These are phyloP conservation scores for Panagrolaimus sp. DNA, from an alignment of 1,140 invertebrate species.

Conservation along the genomic window DNA sequence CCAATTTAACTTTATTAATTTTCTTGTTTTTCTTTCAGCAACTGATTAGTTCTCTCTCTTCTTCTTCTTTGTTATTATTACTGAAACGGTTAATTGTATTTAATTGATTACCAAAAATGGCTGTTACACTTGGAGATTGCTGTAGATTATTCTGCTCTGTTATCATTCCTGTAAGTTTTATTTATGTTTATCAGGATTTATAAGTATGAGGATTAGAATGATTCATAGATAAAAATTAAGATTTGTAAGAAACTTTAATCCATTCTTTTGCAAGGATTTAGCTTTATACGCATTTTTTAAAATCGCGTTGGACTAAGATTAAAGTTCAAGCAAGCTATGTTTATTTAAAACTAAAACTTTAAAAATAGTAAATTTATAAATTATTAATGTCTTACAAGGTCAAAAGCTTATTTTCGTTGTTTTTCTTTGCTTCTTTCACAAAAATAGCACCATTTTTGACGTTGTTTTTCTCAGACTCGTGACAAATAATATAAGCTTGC, in stretches of 20 bases:
- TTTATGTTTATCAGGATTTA: background rate
- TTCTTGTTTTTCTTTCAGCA: background rate
- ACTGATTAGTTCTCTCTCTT: background rate
- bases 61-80: too few species aligned
- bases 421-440: too few species aligned
- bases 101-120: slow-evolving; percentile 12
- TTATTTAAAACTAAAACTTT: background rate
- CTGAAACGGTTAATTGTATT: background rate
- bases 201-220: too few species aligned
- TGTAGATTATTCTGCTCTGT: background rate
- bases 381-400: background rate
- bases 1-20: background rate
- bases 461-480: too few species aligned
- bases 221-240: too few species aligned
- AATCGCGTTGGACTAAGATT: background rate
- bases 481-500: too few species aligned
- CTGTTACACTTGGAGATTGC: background rate
- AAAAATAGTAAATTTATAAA: background rate
- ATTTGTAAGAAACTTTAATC: too few species aligned
- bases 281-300: background rate
- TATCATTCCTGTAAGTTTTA: slow-evolving; percentile 15
- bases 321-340: background rate
- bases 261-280: too few species aligned
- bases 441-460: too few species aligned
- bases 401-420: too few species aligned